phyloP scores from a whole-genome alignment of 1,140 invertebrate species.

The Aphelinus atriplicis region DNA sequence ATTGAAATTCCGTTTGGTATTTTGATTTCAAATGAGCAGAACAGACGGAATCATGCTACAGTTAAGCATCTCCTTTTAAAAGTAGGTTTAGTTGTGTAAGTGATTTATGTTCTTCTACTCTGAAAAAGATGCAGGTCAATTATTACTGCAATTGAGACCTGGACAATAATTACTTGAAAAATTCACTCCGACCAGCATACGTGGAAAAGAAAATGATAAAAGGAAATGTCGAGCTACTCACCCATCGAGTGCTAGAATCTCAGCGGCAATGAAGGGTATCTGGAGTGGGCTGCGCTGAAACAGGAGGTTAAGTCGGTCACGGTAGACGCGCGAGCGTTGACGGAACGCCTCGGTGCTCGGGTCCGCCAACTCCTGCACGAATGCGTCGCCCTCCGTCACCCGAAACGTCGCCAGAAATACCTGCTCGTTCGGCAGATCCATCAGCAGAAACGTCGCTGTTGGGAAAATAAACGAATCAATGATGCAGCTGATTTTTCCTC shows the following conservation, averaged over 20 bases:
- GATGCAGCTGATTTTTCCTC: too few relatives aligned
- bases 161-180: background rate
- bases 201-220: too few relatives aligned
- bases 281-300: slow-evolving; percentile 77
- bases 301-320: slow-evolving; percentile 78
- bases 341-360: slow-evolving; percentile 74
- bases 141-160: too few relatives aligned
- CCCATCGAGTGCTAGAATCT: slow-evolving; percentile 84
- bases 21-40: too few relatives aligned
- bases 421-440: slow-evolving; percentile 79
- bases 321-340: slow-evolving; percentile 75
- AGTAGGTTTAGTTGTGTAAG: too few relatives aligned
- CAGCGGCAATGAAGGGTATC: slow-evolving; percentile 74
- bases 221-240: slow-evolving; percentile 55
- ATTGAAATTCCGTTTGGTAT: too few relatives aligned
- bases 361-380: slow-evolving; percentile 72
- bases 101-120: background rate
- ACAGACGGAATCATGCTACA: too few relatives aligned
- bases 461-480: too few relatives aligned
- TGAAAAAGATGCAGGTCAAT: background rate
- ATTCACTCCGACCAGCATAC: too few relatives aligned
- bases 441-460: slow-evolving; percentile 73
- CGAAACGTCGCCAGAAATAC: slow-evolving; percentile 82
- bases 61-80: too few relatives aligned
- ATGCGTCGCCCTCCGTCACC: slow-evolving; percentile 74